Evolutionary conservation across 2,888 invertebrate species (phyloP).

Genomic region (Bimastos eiseni): DNA sequence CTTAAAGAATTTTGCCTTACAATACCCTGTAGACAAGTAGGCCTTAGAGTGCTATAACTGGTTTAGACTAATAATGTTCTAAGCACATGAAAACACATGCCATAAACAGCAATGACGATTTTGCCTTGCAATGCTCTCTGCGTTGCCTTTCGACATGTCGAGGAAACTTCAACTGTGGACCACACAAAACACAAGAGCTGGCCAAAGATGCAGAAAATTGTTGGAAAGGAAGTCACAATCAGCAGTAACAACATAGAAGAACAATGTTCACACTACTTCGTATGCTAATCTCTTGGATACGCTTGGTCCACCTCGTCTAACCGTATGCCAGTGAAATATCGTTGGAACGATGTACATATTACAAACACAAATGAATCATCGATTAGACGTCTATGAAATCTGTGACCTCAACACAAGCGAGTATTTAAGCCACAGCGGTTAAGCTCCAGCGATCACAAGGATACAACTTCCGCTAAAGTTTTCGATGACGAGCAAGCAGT

Average conservation of each 20-base stretch:
- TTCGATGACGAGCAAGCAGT: background rate
- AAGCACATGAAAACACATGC: no score
- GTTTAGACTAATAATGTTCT: no score
- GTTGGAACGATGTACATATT: background rate
- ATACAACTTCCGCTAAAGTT: background rate
- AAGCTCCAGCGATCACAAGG: background rate
- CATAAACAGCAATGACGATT: no score
- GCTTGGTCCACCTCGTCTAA: background rate
- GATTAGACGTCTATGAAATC: background rate
- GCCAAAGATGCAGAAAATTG: background rate
- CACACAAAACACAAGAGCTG: background rate
- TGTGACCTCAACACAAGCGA: background rate
- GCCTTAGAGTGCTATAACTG: no score
- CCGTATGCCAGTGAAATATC: background rate
- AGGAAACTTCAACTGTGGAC: background rate
- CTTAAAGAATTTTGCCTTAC: background rate
- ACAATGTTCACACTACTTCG: background rate
- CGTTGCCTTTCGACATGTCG: background rate
- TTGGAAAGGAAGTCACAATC: background rate
- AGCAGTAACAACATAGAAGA: conserved; percentile 13
- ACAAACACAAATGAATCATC: background rate
- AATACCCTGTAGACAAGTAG: no score
- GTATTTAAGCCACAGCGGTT: conserved; percentile 6
- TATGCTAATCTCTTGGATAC: background rate
- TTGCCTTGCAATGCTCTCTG: no score